Base-by-base conservation (phyloP, 2,888 invertebrate genomes). In the Caprella mutica region DNA sequence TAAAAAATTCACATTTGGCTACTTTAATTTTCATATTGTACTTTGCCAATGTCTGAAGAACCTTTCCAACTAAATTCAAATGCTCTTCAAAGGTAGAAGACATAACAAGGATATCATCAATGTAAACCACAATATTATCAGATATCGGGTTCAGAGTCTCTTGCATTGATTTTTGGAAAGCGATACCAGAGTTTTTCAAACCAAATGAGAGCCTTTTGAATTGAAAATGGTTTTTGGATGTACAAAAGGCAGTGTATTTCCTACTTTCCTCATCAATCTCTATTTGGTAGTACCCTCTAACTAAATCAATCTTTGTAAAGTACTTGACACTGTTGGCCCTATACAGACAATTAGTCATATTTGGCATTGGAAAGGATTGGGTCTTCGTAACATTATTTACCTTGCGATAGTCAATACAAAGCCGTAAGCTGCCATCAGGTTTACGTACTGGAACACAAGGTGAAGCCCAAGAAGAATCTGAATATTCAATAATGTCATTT, bases 171-270 rank as follows among this genome's bases (percentile, higher is more conserved):
- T n/a, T n/a, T n/a, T n/a, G n/a, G n/a, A n/a, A n/a, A n/a, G n/a
- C n/a, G n/a, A n/a, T n/a, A n/a, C n/a, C n/a, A n/a, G n/a, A n/a
- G n/a, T 48, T 48, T 6, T 19, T 48, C 1, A 48, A 30, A 30
- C 30, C 48, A 27, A 48, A 29, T n/a, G 48, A 30, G 19, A 48
- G 29, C 14, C 48, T 27, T 26, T 48, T 48, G 29, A 27, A 48
- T 14, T 48, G 48, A 21, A 21, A 48, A 4, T 48, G 48, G 2
- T 17, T 19, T 21, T 48, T 30, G 30, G 19, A 27, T n/a, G 48
- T 48, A 5, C 29, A 48, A 48, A 48, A 48, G 5, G 48, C 48
- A n/a, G 48, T 48, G 17, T 29, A 48, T 29, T 48, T 21, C 5
- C 30, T 48, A 17, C 30, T 48, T 1, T 6, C 12, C 19, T 48